These are phyloP conservation scores for Pseudochirops cupreus DNA, from an alignment of 2,797 vertebrate species.

Conservation along the genomic window DNA sequence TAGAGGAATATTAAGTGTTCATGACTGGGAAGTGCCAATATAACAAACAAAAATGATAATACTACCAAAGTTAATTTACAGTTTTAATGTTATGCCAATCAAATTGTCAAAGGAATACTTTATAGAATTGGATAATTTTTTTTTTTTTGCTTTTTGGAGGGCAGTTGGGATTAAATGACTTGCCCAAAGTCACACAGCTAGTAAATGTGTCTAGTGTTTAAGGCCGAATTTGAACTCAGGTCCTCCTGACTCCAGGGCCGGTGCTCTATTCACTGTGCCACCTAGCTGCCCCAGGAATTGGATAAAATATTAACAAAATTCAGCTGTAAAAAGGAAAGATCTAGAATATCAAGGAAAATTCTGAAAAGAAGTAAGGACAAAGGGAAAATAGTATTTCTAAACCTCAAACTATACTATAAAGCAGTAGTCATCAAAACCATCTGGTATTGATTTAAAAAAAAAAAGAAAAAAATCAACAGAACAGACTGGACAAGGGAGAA, in stretches of 20 bases:
- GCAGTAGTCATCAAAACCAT: neutral
- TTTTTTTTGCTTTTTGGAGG: too few relatives aligned
- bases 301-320: neutral
- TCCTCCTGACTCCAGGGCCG: too few relatives aligned
- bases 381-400: neutral
- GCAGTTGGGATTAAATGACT: too few relatives aligned
- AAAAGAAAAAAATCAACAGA: neutral
- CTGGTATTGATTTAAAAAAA: neutral
- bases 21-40: neutral
- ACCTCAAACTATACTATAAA: neutral
- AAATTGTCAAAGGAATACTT: neutral
- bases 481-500: neutral
- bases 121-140: too few relatives aligned
- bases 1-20: neutral
- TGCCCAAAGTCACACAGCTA: too few relatives aligned
- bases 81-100: neutral
- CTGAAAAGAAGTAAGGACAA: neutral
- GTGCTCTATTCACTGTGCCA: too few relatives aligned
- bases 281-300: too few relatives aligned
- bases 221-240: too few relatives aligned
- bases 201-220: too few relatives aligned
- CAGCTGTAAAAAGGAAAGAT: neutral
- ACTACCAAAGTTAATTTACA: neutral
- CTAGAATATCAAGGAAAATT: neutral
- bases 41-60: neutral